A percentile compares a stretch with the other conserved stretches of the same genome.
Evolutionary conservation across 2,113 vertebrate species (phyloP).

Genomic region (Alethe castanea): DNA sequence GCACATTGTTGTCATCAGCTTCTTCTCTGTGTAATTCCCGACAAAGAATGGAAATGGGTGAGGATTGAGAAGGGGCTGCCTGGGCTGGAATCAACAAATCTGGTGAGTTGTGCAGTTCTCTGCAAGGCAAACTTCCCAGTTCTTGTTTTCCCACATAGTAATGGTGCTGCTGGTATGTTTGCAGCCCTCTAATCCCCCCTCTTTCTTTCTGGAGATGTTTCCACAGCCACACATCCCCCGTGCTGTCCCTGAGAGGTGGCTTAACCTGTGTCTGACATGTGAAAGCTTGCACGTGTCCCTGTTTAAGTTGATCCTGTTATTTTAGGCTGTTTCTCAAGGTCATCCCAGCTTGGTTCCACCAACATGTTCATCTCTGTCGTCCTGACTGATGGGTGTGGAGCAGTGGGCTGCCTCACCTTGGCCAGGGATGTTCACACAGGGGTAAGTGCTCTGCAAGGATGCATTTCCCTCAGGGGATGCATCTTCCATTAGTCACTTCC

Average conservation of each 20-base stretch:
- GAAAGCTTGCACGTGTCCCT: not conserved
- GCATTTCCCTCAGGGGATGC: not conserved
- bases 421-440: not conserved
- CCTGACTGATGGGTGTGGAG: fast-evolving
- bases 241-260: not conserved
- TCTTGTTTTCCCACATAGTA: not conserved
- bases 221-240: fast-evolving
- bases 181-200: fast-evolving
- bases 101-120: not conserved
- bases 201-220: not conserved
- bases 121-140: not conserved
- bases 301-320: not conserved
- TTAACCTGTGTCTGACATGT: not conserved
- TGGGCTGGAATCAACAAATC: fast-evolving
- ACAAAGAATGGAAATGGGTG: fast-evolving
- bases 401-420: not conserved
- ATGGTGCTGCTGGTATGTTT: not conserved
- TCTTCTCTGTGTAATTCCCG: not conserved
- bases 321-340: not conserved
- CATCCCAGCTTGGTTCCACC: not conserved
- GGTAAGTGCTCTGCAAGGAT: not conserved
- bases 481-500: not conserved
- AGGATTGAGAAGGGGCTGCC: not conserved
- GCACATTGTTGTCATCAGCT: not conserved
- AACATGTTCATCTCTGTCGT: fast-evolving